Conservation (phyloP, 2,888 invertebrate genomes). For the Isoperla grammatica region DNA sequence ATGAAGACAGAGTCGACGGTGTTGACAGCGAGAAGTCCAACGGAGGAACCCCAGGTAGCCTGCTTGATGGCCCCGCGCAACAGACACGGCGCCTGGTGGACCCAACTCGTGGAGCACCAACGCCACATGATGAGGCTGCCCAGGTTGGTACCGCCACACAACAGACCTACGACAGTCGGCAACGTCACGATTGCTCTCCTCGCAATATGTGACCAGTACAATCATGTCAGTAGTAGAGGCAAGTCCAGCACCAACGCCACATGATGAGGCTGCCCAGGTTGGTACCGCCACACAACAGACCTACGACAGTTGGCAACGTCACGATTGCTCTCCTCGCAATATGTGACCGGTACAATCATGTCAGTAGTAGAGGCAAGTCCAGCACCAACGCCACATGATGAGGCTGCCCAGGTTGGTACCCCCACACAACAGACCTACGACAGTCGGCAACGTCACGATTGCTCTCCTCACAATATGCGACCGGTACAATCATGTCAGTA, state of each 20-base stretch:
- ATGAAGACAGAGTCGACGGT: conserved; percentile 81
- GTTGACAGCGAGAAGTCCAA: conserved; percentile 71
- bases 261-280: conserved; percentile 84
- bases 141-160: conserved; percentile 85
- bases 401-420: conserved; percentile 87
- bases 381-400: conserved; percentile 66
- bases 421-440: conserved; percentile 69
- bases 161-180: conserved; percentile 53
- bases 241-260: conserved; percentile 56
- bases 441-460: too few species aligned
- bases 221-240: too few species aligned
- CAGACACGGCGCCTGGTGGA: conserved; percentile 61
- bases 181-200: too few species aligned
- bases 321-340: conserved; percentile 57
- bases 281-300: conserved; percentile 84
- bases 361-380: too few species aligned
- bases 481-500: too few species aligned
- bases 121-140: conserved; percentile 88
- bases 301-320: conserved; percentile 42
- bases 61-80: conserved; percentile 35
- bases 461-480: conserved; percentile 50
- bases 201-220: conserved; percentile 9
- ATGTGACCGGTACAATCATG: too few species aligned
- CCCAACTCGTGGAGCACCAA: conserved; percentile 52
- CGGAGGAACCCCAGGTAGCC: conserved; percentile 71